Conservation (phyloP, 2,113 vertebrate genomes). For the Pholis gunnellus region DNA sequence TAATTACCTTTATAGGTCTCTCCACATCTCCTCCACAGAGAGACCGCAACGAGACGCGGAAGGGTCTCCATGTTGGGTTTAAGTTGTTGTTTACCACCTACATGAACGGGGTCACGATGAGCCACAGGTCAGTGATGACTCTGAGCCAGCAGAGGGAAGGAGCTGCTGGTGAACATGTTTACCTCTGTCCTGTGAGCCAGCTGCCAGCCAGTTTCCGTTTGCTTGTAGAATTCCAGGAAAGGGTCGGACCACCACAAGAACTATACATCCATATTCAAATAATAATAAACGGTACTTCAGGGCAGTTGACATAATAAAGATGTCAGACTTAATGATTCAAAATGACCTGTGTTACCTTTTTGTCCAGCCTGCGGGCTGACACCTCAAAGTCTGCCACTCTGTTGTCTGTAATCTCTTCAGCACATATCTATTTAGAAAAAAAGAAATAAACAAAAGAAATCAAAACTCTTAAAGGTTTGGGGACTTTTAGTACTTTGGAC, state of each 20-base stretch:
- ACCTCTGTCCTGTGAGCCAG: constrained; percentile 98
- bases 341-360: constrained; percentile 85
- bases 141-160: no score
- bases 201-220: constrained; percentile 91
- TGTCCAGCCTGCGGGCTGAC: constrained; percentile 92
- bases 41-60: constrained; percentile 90
- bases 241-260: constrained; percentile 98
- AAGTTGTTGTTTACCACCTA: constrained; percentile 95
- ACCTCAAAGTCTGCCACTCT: constrained; percentile 90
- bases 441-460: neutral
- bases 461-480: neutral
- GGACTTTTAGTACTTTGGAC: neutral
- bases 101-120: neutral
- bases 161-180: neutral
- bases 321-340: rapidly evolving
- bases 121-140: neutral
- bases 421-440: constrained; percentile 66
- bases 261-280: constrained; percentile 70
- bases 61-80: constrained; percentile 94
- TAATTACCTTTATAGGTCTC: constrained; percentile 79
- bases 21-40: constrained; percentile 94
- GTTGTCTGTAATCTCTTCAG: constrained; percentile 95
- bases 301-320: neutral
- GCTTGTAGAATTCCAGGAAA: constrained; percentile 95
- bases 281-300: neutral